Percentiles rank a stretch among this genome's conserved stretches.
phyloP scores from a whole-genome alignment of 2,888 invertebrate genomes.

The Sepioteuthis lessoniana region DNA sequence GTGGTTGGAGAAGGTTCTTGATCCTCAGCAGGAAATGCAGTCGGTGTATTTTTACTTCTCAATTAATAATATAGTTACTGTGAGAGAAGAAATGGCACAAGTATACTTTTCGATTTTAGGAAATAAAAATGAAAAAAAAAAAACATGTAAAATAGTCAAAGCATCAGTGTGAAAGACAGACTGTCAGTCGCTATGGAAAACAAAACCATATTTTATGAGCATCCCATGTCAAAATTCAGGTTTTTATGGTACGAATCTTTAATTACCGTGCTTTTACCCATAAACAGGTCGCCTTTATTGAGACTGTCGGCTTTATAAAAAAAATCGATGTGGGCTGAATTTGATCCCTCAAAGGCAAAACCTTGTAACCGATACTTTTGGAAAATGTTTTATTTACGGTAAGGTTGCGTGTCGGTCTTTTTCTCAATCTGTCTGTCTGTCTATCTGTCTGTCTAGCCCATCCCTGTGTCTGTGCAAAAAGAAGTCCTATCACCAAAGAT shows the following conservation, averaged over 20 bases:
- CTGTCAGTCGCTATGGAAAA: not conserved
- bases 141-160: no score
- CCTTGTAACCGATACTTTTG: not conserved
- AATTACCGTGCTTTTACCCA: not conserved
- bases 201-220: not conserved
- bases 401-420: not conserved
- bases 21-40: no score
- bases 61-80: no score
- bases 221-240: not conserved
- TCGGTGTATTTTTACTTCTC: no score
- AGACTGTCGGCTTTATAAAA: not conserved
- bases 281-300: slow-evolving; percentile 33
- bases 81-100: no score
- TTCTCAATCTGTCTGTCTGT: not conserved
- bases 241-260: not conserved
- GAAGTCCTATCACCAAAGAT: not conserved
- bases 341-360: not conserved
- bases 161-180: not conserved
- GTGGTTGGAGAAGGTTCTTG: no score
- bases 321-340: not conserved
- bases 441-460: not conserved
- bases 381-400: slow-evolving; percentile 13
- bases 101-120: no score
- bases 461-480: not conserved
- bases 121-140: no score